A percentile compares a stretch with the other conserved stretches of the same genome.
Evolutionary conservation across 1,140 invertebrate genomes (phyloP).

Genomic region (Bombus polaris): DNA sequence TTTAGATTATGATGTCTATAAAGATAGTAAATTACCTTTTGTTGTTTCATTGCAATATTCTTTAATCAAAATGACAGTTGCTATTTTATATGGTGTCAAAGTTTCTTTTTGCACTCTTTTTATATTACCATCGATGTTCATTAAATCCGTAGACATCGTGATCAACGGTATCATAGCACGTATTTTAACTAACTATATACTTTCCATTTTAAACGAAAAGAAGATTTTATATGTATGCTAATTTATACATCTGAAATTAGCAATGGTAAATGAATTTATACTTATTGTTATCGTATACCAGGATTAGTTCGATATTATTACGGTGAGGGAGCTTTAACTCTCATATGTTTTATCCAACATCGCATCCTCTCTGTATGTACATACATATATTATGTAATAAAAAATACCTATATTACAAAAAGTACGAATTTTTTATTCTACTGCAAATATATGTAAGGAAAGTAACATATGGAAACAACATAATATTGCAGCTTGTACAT

Average conservation of each 20-base stretch:
- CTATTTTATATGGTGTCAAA: slow-evolving; percentile 84
- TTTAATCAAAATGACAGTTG: slow-evolving; percentile 83
- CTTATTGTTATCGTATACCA: too few relatives aligned
- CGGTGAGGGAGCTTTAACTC: too few relatives aligned
- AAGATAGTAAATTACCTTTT: slow-evolving; percentile 75
- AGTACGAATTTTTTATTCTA: too few relatives aligned
- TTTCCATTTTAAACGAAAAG: background rate
- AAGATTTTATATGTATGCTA: background rate
- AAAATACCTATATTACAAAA: background rate
- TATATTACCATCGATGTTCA: slow-evolving; percentile 75
- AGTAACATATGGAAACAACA: too few relatives aligned
- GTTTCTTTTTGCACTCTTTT: slow-evolving; percentile 79
- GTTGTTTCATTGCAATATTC: slow-evolving; percentile 82
- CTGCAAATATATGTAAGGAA: too few relatives aligned
- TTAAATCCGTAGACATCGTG: slow-evolving; percentile 78
- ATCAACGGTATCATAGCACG: background rate
- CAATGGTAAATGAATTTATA: too few relatives aligned
- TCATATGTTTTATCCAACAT: too few relatives aligned
- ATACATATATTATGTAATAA: background rate
- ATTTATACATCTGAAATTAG: background rate
- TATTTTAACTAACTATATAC: background rate
- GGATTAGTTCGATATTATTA: too few relatives aligned
- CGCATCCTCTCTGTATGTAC: too few relatives aligned
- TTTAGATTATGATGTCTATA: slow-evolving; percentile 14
- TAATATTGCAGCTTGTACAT: too few relatives aligned